Base-by-base conservation (phyloP, 2,797 vertebrate species). In the Florisuga fusca region DNA sequence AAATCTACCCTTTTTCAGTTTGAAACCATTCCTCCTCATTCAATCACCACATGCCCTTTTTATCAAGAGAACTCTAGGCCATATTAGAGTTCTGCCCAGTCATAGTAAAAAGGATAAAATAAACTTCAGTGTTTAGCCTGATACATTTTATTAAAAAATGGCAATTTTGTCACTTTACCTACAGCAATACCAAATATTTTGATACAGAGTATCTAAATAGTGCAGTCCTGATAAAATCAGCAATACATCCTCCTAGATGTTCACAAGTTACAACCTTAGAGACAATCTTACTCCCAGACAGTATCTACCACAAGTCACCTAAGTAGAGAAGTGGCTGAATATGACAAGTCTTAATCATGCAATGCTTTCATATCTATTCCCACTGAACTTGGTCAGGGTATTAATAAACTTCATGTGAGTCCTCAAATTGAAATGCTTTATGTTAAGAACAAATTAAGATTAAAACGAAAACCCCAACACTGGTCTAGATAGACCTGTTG, bases 401-500 rank as follows among this genome's bases (percentile, higher is more conserved):
- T 36, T 58, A 71, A 57, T 20, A 48, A 45, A 29, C 16, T 63
- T 78, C n/a, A 41, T 0, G 1, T 2, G 26, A 85, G 15, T 21
- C 53, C 45, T 78, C n/a, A 27, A 25, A 55, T 23, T 36, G 41
- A 93, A 86, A 86, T 3, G 9, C 33, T 75, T 66, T 21, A 51
- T 5, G 7, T 27, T 46, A 90, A 86, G 27, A 64, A 4, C 22
- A 50, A 87, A 77, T 34, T 0, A 51, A 55, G 33, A 71, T 31
- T 82, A 73, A 48, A 75, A 20, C 7, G 80, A 79, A 88, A 36
- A 14, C 2, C 16, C 23, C 11, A 76, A 22, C 15, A 26, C 53
- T 59, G 11, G 8, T 55, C 74, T 66, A 68, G 21, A 50, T 1
- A 54, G 29, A 63, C 0, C 0, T 2, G 8, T 27, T 25, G 9